Conservation (phyloP, 2,888 invertebrate species). For the Mylabris sibirica region DNA sequence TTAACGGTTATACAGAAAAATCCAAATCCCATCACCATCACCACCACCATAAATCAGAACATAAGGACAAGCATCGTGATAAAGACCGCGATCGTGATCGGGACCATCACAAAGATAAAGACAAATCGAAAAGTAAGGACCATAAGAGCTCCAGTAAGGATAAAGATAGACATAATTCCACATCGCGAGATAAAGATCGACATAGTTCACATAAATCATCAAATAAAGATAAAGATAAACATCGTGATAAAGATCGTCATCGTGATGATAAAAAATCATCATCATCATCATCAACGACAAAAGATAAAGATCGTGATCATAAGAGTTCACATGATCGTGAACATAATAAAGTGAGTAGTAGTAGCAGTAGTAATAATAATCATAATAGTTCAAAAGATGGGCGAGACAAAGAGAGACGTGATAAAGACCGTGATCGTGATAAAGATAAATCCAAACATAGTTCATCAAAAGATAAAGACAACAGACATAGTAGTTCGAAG, state of each 20-base stretch:
- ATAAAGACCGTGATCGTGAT: constrained; percentile 53
- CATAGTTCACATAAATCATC: constrained; percentile 47
- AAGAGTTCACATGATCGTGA: constrained; percentile 51
- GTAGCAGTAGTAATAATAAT: neutral
- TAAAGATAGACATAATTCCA: constrained; percentile 55
- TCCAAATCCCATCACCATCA: constrained; percentile 58
- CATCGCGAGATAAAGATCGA: constrained; percentile 59
- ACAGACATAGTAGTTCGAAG: constrained; percentile 59
- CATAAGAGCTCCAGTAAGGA: constrained; percentile 55
- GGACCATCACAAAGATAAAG: constrained; percentile 62
- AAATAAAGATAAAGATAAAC: constrained; percentile 54
- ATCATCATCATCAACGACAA: constrained; percentile 56
- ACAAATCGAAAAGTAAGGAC: constrained; percentile 50
- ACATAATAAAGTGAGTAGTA: neutral
- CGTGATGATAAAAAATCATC: constrained; percentile 52
- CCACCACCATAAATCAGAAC: constrained; percentile 63
- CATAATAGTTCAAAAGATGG: constrained; percentile 51
- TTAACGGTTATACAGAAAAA: constrained; percentile 75
- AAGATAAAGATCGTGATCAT: constrained; percentile 53
- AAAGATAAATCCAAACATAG: constrained; percentile 49
- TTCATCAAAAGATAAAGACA: constrained; percentile 54
- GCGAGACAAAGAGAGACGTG: constrained; percentile 47
- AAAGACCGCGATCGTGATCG: constrained; percentile 74
- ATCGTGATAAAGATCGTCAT: constrained; percentile 52
- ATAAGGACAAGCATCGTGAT: constrained; percentile 74